These are phyloP conservation scores for Tineola bisselliella DNA, from an alignment of 2,888 invertebrate genomes.

Conservation along the genomic window DNA sequence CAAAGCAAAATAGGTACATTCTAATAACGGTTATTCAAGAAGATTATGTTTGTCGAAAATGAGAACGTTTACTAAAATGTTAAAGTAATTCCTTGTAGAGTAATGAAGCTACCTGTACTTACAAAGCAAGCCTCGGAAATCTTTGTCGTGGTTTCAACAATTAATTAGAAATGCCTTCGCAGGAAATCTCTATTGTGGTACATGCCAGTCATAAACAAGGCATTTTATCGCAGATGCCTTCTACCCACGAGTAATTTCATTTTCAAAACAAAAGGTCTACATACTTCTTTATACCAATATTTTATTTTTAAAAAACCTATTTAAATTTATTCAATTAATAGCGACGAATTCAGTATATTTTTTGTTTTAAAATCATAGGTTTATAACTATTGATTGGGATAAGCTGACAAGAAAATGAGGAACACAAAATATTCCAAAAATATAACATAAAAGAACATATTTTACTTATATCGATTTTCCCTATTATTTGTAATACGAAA, in stretches of 20 bases:
- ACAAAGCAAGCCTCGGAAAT: conserved; percentile 2
- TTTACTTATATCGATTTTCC: not conserved
- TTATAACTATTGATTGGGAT: no score
- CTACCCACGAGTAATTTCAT: conserved; percentile 1
- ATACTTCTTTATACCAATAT: not conserved
- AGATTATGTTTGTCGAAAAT: not conserved
- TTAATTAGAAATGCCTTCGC: conserved; percentile 29
- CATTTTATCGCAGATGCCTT: not conserved
- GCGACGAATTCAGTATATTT: no score
- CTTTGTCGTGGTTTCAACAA: conserved; percentile 23
- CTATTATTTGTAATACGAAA: no score
- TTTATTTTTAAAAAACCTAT: not conserved
- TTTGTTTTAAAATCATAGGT: no score
- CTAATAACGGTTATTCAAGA: not conserved
- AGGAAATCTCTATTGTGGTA: conserved; percentile 13
- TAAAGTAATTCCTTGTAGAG: not conserved
- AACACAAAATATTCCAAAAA: no score
- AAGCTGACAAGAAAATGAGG: no score
- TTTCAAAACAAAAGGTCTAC: not conserved
- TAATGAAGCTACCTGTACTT: not conserved
- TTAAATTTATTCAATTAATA: no score
- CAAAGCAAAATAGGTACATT: no score
- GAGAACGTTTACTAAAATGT: not conserved
- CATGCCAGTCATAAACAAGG: not conserved
- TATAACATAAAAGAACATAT: no score